A percentile compares a stretch with the other conserved stretches of the same genome.
Evolutionary conservation across 2,888 invertebrate genomes (phyloP).

Genomic region (Cephalotes varians): DNA sequence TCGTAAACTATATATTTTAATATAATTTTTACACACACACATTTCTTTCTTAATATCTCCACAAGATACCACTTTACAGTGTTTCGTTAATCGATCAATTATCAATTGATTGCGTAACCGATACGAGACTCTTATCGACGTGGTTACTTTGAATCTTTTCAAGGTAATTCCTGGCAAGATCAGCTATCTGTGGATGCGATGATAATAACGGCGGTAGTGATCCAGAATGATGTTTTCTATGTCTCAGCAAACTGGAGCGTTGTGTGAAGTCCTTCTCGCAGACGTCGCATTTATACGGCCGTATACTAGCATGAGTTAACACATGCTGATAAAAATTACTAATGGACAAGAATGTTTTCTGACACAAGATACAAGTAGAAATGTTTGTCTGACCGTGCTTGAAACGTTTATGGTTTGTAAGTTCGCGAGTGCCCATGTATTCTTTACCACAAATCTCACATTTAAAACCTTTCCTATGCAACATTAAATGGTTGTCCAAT

Average conservation of each 20-base stretch:
- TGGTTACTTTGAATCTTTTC: constrained; percentile 60
- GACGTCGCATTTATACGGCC: constrained; percentile 80
- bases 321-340: constrained; percentile 80
- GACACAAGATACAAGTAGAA: constrained; percentile 75
- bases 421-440: constrained; percentile 68
- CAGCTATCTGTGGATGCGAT: constrained; percentile 73
- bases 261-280: constrained; percentile 79
- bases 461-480: constrained; percentile 72
- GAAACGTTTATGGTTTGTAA: constrained; percentile 71
- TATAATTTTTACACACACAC: neutral
- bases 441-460: constrained; percentile 76
- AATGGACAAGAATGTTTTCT: constrained; percentile 71
- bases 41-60: neutral
- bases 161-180: constrained; percentile 72
- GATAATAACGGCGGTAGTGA: constrained; percentile 71
- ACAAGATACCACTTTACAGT: neutral
- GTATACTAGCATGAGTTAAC: constrained; percentile 79
- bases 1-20: constrained; percentile 9
- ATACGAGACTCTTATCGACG: constrained; percentile 51
- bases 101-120: constrained; percentile 44
- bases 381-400: constrained; percentile 70
- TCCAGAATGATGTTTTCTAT: constrained; percentile 78
- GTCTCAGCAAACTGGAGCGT: constrained; percentile 77
- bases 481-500: constrained; percentile 76
- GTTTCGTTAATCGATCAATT: constrained; percentile 23